Evolutionary conservation across 2,113 vertebrate species (phyloP).

Genomic region (Sardina pilchardus): DNA sequence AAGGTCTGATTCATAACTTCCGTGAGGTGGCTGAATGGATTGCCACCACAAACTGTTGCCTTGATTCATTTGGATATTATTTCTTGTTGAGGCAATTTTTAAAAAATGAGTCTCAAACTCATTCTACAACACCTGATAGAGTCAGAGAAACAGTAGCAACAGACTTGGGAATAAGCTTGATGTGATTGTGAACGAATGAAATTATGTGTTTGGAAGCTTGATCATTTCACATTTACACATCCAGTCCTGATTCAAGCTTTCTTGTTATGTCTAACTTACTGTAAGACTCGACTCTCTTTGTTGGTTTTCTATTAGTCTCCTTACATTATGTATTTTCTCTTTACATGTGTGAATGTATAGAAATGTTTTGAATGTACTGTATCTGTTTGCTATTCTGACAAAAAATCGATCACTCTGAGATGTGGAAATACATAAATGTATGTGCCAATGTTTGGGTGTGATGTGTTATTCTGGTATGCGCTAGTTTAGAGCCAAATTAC

Average conservation of each 20-base stretch:
- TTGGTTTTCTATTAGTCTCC: too few species aligned
- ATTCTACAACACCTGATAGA: not conserved
- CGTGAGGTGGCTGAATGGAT: slow-evolving; percentile 61
- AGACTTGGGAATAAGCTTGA: not conserved
- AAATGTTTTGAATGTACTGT: not conserved
- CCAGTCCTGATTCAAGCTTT: not conserved
- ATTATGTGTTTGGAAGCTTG: not conserved
- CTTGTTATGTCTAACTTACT: too few species aligned
- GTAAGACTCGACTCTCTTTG: too few species aligned
- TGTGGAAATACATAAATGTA: not conserved
- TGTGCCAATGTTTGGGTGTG: not conserved
- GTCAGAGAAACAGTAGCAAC: too few species aligned
- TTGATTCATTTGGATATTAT: slow-evolving; percentile 68
- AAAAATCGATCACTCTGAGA: too few species aligned
- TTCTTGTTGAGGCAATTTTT: slow-evolving; percentile 57
- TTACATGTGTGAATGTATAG: not conserved
- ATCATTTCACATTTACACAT: not conserved
- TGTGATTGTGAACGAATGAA: not conserved
- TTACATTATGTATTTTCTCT: not conserved
- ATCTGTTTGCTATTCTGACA: too few species aligned
- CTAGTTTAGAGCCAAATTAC: too few species aligned
- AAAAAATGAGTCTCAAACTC: not conserved
- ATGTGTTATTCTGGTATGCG: too few species aligned
- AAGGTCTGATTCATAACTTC: not conserved
- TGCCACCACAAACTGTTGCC: slow-evolving; percentile 68